A percentile compares a stretch with the other conserved stretches of the same genome.
phyloP scores from a whole-genome alignment of 2,888 invertebrate genomes.

The Micoletzkya japonica region DNA sequence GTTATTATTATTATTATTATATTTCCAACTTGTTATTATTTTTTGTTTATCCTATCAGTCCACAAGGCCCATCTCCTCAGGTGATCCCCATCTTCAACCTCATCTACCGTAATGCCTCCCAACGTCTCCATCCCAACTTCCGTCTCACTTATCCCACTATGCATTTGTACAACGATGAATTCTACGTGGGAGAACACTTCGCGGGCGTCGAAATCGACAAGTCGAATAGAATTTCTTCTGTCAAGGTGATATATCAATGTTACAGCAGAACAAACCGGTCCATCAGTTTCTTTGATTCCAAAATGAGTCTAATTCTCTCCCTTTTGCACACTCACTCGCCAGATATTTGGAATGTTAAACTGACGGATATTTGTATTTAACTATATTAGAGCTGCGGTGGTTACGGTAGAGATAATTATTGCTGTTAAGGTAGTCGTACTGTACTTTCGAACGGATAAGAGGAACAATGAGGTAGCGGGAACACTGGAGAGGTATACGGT shows the following conservation, averaged over 20 bases:
- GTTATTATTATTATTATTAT: not conserved
- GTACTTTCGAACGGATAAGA: conserved; percentile 53
- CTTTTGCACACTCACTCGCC: no score
- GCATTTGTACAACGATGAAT: conserved; percentile 57
- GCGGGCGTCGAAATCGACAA: conserved; percentile 50
- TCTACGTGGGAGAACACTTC: conserved; percentile 58
- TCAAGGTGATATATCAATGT: conserved; percentile 16
- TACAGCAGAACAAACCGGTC: not conserved
- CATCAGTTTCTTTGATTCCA: not conserved
- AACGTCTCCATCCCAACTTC: conserved; percentile 53
- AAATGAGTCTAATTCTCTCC: no score
- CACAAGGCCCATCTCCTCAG: conserved; percentile 24
- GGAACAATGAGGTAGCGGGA: conserved; percentile 33
- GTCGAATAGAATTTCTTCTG: conserved; percentile 38
- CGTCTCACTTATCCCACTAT: conserved; percentile 55
- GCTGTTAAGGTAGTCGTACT: conserved; percentile 46
- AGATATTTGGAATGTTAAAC: no score
- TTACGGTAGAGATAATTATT: no score
- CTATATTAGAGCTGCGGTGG: not conserved
- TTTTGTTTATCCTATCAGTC: no score
- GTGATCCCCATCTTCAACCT: conserved; percentile 52
- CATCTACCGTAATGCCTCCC: conserved; percentile 49
- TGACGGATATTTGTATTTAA: no score
- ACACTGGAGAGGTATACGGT: conserved; percentile 32
- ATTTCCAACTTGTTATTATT: not conserved